Conservation (phyloP, 2,888 invertebrate species). For the Heliconius charithonia region DNA sequence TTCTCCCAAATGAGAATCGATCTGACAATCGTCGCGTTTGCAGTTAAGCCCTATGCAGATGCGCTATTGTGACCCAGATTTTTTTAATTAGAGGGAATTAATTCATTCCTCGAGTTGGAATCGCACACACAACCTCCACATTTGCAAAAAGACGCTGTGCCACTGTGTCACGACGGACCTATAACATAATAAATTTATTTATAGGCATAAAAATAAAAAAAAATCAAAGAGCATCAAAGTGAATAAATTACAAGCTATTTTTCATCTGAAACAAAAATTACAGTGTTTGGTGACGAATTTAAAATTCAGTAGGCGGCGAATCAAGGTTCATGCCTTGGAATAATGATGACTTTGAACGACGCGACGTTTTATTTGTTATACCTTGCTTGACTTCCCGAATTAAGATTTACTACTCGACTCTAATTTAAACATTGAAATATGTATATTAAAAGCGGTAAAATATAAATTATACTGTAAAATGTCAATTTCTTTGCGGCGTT, state of each 20-base stretch:
- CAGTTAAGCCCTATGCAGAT: too few relatives aligned
- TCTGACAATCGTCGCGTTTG: too few relatives aligned
- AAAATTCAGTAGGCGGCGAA: constrained; percentile 34
- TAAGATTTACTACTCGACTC: not conserved
- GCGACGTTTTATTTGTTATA: constrained; percentile 31
- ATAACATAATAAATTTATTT: not conserved
- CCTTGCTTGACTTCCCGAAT: constrained; percentile 15
- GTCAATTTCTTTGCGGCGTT: too few relatives aligned
- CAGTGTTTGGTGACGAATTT: constrained; percentile 20
- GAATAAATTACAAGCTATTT: constrained; percentile 8
- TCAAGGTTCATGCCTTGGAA: constrained; percentile 29
- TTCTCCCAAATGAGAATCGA: too few relatives aligned
- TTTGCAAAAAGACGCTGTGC: too few relatives aligned
- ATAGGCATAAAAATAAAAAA: not conserved
- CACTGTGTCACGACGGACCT: not conserved
- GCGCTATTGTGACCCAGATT: too few relatives aligned
- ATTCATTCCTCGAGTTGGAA: too few relatives aligned
- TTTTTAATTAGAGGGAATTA: too few relatives aligned
- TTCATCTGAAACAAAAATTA: constrained; percentile 19
- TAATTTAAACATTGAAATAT: not conserved
- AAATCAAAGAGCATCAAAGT: not conserved
- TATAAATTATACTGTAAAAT: too few relatives aligned
- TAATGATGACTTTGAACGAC: constrained; percentile 37
- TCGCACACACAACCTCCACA: too few relatives aligned
- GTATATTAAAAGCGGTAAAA: not conserved